A percentile compares a stretch with the other conserved stretches of the same genome.
These are phyloP conservation scores for Tragelaphus strepsiceros DNA, from an alignment of 2,113 vertebrate species.

Conservation along the genomic window DNA sequence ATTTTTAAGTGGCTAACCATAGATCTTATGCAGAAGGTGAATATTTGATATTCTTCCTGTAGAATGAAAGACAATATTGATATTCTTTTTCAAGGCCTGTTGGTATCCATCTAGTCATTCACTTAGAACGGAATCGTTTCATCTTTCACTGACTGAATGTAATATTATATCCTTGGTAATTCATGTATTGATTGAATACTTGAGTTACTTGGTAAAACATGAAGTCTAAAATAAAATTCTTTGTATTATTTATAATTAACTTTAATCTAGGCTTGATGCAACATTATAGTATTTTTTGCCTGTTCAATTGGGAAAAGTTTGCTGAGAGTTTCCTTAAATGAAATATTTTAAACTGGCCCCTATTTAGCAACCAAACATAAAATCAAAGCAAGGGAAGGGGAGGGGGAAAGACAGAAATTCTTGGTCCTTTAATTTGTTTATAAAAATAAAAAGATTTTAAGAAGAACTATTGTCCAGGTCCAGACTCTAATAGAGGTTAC, in stretches of 20 bases:
- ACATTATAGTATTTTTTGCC: neutral
- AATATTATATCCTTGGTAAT: neutral
- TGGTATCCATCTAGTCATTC: neutral
- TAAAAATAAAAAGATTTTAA: slow-evolving; percentile 41
- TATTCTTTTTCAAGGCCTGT: neutral
- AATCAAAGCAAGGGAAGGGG: neutral
- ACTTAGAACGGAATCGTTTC: neutral
- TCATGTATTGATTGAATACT: neutral
- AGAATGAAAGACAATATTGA: neutral
- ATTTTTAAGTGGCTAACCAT: neutral
- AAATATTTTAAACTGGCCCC: neutral
- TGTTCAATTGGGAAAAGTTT: neutral
- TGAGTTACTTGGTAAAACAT: neutral
- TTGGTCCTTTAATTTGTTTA: slow-evolving; percentile 43
- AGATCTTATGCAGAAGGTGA: neutral
- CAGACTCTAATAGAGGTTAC: neutral
- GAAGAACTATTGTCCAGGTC: slow-evolving; percentile 25
- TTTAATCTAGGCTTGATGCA: neutral
- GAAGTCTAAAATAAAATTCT: neutral
- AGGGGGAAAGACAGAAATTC: neutral
- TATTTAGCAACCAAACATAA: slow-evolving; percentile 10
- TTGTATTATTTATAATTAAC: neutral
- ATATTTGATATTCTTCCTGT: neutral
- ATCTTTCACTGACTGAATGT: neutral
- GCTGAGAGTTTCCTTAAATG: neutral